phyloP scores from a whole-genome alignment of 2,888 invertebrate genomes.

The Brenthis ino region DNA sequence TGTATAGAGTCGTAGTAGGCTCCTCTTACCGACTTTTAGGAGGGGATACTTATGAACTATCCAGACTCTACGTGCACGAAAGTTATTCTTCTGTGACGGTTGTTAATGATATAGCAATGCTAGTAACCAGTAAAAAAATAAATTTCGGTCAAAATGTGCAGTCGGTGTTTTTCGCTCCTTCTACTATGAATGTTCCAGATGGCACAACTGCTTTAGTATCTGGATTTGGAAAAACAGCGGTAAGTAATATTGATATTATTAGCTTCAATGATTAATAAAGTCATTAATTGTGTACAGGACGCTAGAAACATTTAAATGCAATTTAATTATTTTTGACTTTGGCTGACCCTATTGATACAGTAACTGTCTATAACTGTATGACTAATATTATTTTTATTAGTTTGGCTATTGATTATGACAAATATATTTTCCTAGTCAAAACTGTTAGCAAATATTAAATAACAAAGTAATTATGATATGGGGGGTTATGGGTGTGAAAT shows the following conservation, averaged over 20 bases:
- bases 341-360: too few species aligned
- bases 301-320: too few species aligned
- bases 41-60: conserved; percentile 58
- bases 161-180: conserved; percentile 54
- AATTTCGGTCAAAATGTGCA: conserved; percentile 51
- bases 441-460: too few species aligned
- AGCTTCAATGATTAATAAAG: background rate
- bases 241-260: conserved; percentile 36
- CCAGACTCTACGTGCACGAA: conserved; percentile 55
- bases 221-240: conserved; percentile 65
- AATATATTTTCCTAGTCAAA: too few species aligned
- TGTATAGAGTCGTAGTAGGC: conserved; percentile 59
- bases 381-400: too few species aligned
- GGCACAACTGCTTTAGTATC: conserved; percentile 68
- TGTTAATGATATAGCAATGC: conserved; percentile 66
- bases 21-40: conserved; percentile 58
- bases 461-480: too few species aligned
- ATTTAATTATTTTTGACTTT: too few species aligned
- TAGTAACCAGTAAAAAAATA: conserved; percentile 55
- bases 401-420: too few species aligned
- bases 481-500: too few species aligned
- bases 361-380: too few species aligned
- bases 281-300: too few species aligned
- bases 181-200: conserved; percentile 48
- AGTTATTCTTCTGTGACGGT: conserved; percentile 54